Evolutionary conservation across 64 coral and sea anemone genomes (phyloP), one percentile per base, ranked within the genome.

Genomic region (Montipora sp.): DNA sequence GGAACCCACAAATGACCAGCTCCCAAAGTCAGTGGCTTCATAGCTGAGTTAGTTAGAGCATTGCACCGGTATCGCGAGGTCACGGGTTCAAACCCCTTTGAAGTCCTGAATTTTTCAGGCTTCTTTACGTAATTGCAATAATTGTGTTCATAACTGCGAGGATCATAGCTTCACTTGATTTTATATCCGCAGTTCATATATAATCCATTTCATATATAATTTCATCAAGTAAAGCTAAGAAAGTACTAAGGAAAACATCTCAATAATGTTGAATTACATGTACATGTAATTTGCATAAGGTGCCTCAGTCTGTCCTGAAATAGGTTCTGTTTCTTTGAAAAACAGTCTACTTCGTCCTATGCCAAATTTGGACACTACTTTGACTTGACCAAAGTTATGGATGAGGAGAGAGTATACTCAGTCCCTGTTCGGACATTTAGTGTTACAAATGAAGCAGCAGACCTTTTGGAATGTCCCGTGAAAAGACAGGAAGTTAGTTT

Each of bases 381-480:
- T 96, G 97, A 98, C 80, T 92, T 98, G 46, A 96, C 91, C 2
- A 91, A 89, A 96, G 88, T 83, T 7, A 95, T 98, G 91, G 89
- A 96, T 87, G 89, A 94, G 46, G 19, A 71, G 19, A 93, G 51
- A 75, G 47, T 96, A 5, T 57, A n/a, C n/a, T 67, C 58, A 75
- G 66, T 98, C 9, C 84, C 78, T 44, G 67, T 22, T 43, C 60
- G 86, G 11, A 80, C 73, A 59, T 95, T 95, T 16, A 74, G 44
- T 91, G 93, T 83, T 27, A 53, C 89, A 47, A 83, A 58, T 47
- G 81, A 95, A 21, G 85, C 80, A 68, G 8, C 92, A 55, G 48
- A 47, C 43, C 66, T 36, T 67, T 59, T 82, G 24, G 58, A 60
- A 19, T 61, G 55, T 58, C 12, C 57, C 27, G 80, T 23, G 8